Percentiles rank a stretch among this genome's conserved stretches.
phyloP scores from a whole-genome alignment of 2,888 invertebrate species.

The Sesia bembeciformis region DNA sequence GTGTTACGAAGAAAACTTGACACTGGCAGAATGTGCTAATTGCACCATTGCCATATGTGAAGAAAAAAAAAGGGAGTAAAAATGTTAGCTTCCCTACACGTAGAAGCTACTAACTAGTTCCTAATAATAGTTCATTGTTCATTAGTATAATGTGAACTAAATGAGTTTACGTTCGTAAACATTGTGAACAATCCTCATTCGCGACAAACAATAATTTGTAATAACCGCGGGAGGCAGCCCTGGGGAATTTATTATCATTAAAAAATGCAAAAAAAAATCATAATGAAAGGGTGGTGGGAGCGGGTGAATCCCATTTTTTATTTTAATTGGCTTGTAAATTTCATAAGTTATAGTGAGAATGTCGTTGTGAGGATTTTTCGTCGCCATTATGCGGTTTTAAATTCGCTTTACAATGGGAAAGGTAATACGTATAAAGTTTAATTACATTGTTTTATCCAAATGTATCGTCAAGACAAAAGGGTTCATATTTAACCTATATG shows the following conservation, averaged over 20 bases:
- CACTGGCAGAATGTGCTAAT: too few species aligned
- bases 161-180: not conserved
- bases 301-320: constrained; percentile 66
- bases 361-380: constrained; percentile 6
- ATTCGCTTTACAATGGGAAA: not conserved
- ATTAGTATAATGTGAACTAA: not conserved
- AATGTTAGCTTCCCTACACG: too few species aligned
- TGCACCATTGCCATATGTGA: too few species aligned
- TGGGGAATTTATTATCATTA: constrained; percentile 67
- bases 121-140: too few species aligned
- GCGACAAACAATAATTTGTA: constrained; percentile 5
- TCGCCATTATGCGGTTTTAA: constrained; percentile 4
- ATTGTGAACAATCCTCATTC: not conserved
- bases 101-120: too few species aligned
- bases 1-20: too few species aligned
- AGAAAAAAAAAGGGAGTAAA: too few species aligned
- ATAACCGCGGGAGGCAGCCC: constrained; percentile 27
- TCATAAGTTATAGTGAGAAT: constrained; percentile 55
- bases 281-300: constrained; percentile 63
- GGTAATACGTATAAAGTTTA: not conserved
- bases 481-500: not conserved
- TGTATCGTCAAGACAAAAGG: not conserved
- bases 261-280: constrained; percentile 65
- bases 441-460: not conserved
- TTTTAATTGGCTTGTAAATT: constrained; percentile 72